A percentile compares a stretch with the other conserved stretches of the same genome.
These are phyloP conservation scores for Temnothorax curvispinosus DNA, from an alignment of 1,140 invertebrate species.

Conservation along the genomic window DNA sequence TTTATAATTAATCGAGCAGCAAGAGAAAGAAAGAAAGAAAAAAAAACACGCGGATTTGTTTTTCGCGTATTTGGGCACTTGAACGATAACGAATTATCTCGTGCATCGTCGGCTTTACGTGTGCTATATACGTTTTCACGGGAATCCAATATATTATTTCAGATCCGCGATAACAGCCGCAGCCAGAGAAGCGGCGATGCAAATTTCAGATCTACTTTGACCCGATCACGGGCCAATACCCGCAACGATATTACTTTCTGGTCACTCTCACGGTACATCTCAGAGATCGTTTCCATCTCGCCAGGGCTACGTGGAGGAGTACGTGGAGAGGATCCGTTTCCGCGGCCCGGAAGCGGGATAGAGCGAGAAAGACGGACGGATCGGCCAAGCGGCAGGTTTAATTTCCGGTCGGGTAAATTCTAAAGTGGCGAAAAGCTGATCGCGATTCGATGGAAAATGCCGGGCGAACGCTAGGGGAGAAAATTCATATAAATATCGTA, in stretches of 20 bases:
- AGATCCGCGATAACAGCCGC: background rate
- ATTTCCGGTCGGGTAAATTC: constrained; percentile 77
- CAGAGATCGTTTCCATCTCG: constrained; percentile 50
- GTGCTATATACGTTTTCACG: background rate
- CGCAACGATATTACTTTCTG: constrained; percentile 55
- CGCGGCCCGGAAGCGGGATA: constrained; percentile 40
- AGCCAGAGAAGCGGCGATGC: constrained; percentile 9
- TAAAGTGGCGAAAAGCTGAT: constrained; percentile 55
- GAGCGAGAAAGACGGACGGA: constrained; percentile 59
- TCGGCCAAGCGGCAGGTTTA: constrained; percentile 71
- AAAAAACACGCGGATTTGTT: background rate
- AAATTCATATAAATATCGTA: constrained; percentile 46
- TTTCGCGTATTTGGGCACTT: background rate
- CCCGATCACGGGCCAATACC: constrained; percentile 51
- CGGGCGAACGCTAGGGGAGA: background rate
- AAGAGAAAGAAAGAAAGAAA: background rate
- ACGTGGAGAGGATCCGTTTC: constrained; percentile 35
- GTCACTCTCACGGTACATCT: constrained; percentile 40
- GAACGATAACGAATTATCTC: background rate
- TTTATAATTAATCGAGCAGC: background rate
- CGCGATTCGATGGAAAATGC: constrained; percentile 31
- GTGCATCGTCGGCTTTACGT: background rate
- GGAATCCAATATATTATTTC: constrained; percentile 23
- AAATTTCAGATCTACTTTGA: constrained; percentile 44
- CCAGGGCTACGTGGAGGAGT: constrained; percentile 3